Conservation (phyloP, 2,888 invertebrate species). For the Cerastoderma edule region DNA sequence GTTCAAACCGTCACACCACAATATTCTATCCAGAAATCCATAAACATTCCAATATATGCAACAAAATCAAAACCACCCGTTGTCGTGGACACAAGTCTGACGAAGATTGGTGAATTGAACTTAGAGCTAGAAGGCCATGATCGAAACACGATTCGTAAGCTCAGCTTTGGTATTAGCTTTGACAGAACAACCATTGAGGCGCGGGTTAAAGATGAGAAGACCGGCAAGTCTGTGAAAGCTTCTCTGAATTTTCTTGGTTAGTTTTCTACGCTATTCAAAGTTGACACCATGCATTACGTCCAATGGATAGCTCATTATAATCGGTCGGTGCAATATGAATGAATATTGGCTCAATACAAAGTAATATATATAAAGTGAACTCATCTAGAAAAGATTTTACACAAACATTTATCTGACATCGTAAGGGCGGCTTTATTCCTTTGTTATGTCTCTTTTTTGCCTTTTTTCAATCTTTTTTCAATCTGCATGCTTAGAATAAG, state of each 20-base stretch:
- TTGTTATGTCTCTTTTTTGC: too few species aligned
- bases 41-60: background rate
- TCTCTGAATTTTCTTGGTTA: background rate
- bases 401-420: too few species aligned
- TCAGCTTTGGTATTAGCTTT: background rate
- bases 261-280: background rate
- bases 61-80: slow-evolving; percentile 1
- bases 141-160: background rate
- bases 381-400: too few species aligned
- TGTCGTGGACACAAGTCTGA: background rate
- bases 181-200: too few species aligned
- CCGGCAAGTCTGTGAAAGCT: background rate
- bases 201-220: background rate
- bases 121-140: background rate
- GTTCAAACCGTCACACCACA: background rate
- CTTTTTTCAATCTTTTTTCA: too few species aligned
- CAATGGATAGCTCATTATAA: too few species aligned
- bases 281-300: too few species aligned
- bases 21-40: background rate
- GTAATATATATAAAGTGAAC: too few species aligned
- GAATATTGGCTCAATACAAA: too few species aligned
- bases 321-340: too few species aligned
- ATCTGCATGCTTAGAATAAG: too few species aligned
- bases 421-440: too few species aligned
- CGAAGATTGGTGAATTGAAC: background rate